Percentiles rank a stretch among this genome's conserved stretches.
Evolutionary conservation across 1,140 invertebrate genomes (phyloP).

Genomic region (Eubasilissa regina): DNA sequence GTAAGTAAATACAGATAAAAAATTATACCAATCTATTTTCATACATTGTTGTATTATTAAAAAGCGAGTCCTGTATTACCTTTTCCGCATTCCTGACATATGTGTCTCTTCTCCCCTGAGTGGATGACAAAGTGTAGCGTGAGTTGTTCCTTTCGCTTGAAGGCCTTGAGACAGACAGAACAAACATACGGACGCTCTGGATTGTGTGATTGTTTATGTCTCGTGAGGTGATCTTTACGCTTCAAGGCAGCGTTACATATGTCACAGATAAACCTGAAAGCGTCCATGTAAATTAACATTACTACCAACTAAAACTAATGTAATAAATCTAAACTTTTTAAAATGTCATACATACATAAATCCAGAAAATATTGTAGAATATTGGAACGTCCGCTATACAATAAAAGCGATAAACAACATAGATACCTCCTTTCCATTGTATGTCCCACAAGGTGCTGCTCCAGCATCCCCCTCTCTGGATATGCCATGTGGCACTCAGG

Average conservation of each 20-base stretch:
- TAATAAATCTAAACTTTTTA: neutral
- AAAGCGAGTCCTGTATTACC: slow-evolving; percentile 76
- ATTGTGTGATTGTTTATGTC: slow-evolving; percentile 88
- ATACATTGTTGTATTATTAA: no score
- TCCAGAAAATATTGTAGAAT: no score
- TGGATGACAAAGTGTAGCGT: slow-evolving; percentile 89
- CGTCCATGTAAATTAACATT: slow-evolving; percentile 1
- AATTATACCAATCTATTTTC: no score
- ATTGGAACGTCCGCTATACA: no score
- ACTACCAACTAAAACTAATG: neutral
- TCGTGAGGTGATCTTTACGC: slow-evolving; percentile 85
- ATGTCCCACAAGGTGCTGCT: slow-evolving; percentile 87
- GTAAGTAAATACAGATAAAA: no score
- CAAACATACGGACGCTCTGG: slow-evolving; percentile 87
- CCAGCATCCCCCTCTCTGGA: slow-evolving; percentile 84
- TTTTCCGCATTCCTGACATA: slow-evolving; percentile 90
- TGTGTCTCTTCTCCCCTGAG: slow-evolving; percentile 87
- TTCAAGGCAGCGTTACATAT: slow-evolving; percentile 89
- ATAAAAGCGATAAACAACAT: neutral
- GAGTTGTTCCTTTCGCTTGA: slow-evolving; percentile 89
- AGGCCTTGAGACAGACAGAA: slow-evolving; percentile 87
- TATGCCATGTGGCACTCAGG: slow-evolving; percentile 91
- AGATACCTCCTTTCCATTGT: slow-evolving; percentile 80
- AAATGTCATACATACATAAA: no score
- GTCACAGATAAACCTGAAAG: slow-evolving; percentile 83